A percentile compares a stretch with the other conserved stretches of the same genome.
phyloP scores from a whole-genome alignment of 2,888 invertebrate genomes.

The Chirona hameri region DNA sequence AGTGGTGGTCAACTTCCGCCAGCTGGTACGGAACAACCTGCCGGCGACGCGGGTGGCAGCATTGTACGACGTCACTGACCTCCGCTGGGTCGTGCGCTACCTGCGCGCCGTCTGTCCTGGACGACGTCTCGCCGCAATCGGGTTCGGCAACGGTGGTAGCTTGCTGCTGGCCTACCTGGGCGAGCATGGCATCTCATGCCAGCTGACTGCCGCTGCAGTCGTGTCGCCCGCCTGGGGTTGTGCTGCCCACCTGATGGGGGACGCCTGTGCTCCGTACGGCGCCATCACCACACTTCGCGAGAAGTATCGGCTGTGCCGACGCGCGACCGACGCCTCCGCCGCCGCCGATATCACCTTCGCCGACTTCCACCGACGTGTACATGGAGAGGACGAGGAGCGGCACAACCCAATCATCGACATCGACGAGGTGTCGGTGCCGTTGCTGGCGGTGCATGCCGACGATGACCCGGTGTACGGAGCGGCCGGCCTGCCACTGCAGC shows the following conservation, averaged over 20 bases:
- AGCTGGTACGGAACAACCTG: neutral
- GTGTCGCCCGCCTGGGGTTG: neutral
- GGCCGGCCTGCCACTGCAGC: neutral
- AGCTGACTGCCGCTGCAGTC: neutral
- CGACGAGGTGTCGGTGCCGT: neutral
- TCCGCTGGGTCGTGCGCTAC: neutral
- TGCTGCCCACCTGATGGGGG: neutral
- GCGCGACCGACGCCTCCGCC: neutral
- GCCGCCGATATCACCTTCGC: neutral
- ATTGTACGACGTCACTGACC: neutral
- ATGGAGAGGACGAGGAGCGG: neutral
- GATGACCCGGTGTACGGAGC: neutral
- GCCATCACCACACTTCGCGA: neutral
- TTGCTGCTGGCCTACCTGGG: neutral
- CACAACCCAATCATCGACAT: slow-evolving; percentile 1
- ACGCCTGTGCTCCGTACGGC: neutral
- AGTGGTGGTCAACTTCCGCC: neutral
- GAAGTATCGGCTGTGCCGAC: neutral
- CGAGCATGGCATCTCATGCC: neutral
- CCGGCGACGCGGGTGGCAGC: neutral
- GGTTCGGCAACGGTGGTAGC: slow-evolving; percentile 12
- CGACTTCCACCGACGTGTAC: neutral
- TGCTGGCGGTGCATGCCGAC: slow-evolving; percentile 11
- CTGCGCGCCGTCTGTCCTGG: neutral
- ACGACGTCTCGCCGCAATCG: neutral